phyloP scores from a whole-genome alignment of 2,888 invertebrate species.

The Xestoiulus laeticollis region DNA sequence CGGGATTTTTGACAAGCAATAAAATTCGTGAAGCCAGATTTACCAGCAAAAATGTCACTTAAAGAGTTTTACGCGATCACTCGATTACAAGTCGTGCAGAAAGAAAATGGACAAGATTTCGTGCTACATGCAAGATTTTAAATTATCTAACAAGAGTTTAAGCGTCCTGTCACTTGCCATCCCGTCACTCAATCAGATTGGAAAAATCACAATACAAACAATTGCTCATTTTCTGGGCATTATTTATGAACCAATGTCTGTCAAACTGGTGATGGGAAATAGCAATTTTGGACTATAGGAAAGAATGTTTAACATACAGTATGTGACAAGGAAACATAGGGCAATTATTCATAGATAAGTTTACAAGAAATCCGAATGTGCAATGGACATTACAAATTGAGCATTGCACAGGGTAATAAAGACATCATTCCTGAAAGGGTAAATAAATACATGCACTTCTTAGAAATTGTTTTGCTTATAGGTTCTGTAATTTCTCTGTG shows the following conservation, averaged over 20 bases:
- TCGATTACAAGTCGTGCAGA: background rate
- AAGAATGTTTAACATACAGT: no score
- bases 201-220: background rate
- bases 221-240: background rate
- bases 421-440: no score
- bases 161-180: background rate
- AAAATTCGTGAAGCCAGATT: background rate
- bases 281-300: background rate
- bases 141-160: background rate
- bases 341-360: no score
- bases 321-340: no score
- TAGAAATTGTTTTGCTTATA: no score
- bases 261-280: background rate
- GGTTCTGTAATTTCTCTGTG: no score
- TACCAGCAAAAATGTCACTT: background rate
- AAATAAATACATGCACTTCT: no score
- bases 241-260: background rate
- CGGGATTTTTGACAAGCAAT: slow-evolving; percentile 25
- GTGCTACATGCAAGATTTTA: background rate
- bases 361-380: no score
- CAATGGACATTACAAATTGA: no score
- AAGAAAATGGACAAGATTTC: background rate
- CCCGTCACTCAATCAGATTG: background rate
- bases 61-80: background rate
- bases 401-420: no score